phyloP scores from a whole-genome alignment of 2,888 invertebrate genomes.

The Subacronicta megacephala region DNA sequence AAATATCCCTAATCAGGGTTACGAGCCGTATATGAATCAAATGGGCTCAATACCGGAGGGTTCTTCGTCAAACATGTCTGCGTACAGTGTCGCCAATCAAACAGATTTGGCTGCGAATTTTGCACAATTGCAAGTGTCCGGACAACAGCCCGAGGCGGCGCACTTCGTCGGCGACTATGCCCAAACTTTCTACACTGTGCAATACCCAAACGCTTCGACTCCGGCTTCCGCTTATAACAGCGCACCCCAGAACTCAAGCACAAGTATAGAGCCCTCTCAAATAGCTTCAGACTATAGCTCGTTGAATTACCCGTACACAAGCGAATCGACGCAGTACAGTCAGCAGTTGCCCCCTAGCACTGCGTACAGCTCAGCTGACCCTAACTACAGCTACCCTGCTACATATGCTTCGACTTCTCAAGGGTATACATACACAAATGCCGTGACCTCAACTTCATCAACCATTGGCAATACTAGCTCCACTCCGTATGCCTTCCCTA shows the following conservation, averaged over 20 bases:
- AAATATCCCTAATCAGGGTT: conserved; percentile 50
- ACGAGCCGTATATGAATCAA: conserved; percentile 53
- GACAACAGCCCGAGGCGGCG: conserved; percentile 64
- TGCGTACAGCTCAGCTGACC: conserved; percentile 62
- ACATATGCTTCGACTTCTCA: conserved; percentile 70
- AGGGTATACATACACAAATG: conserved; percentile 71
- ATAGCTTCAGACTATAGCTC: conserved; percentile 69
- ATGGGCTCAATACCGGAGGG: conserved; percentile 65
- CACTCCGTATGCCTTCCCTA: conserved; percentile 57
- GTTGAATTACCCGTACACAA: conserved; percentile 68
- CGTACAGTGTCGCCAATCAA: conserved; percentile 60
- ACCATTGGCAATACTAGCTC: conserved; percentile 54
- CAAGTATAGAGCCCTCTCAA: conserved; percentile 70
- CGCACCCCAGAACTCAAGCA: conserved; percentile 70
- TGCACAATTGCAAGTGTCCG: conserved; percentile 78
- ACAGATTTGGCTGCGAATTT: conserved; percentile 75
- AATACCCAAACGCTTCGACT: conserved; percentile 75
- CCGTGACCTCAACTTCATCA: conserved; percentile 56
- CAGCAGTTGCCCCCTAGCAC: conserved; percentile 52
- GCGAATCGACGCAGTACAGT: conserved; percentile 59
- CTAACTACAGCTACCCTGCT: conserved; percentile 67
- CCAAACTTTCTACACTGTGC: conserved; percentile 78
- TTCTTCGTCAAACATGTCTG: conserved; percentile 52
- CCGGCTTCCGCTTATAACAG: conserved; percentile 77
- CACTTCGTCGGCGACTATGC: conserved; percentile 72